Conservation (phyloP, 2,113 vertebrate genomes). For the Mandrillus leucophaeus region DNA sequence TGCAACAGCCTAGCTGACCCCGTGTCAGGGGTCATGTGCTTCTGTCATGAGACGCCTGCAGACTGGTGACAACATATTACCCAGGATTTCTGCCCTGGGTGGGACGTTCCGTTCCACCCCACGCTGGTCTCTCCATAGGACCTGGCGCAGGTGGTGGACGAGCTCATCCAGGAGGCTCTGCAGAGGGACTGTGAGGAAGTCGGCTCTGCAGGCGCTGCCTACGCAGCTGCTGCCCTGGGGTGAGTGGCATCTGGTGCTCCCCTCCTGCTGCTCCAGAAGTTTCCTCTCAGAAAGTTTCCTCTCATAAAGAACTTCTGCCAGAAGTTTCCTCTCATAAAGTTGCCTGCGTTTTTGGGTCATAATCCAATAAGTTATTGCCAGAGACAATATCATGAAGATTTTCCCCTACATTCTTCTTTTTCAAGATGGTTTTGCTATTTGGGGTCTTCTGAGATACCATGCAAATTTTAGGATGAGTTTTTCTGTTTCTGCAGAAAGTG, state of each 20-base stretch:
- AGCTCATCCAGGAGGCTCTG: slow-evolving; percentile 89
- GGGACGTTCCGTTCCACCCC: accelerated
- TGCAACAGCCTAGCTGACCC: not conserved
- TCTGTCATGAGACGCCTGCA: not conserved
- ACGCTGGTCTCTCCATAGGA: slow-evolving; percentile 83
- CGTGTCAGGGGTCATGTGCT: accelerated
- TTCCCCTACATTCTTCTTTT: not conserved
- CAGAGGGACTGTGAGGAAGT: slow-evolving; percentile 85
- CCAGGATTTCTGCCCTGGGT: not conserved
- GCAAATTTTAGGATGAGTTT: not conserved
- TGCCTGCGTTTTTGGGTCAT: not conserved
- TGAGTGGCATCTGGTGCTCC: slow-evolving; percentile 70
- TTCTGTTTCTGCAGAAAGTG: not conserved
- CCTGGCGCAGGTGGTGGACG: slow-evolving; percentile 84
- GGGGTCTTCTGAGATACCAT: not conserved
- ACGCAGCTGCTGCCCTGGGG: slow-evolving; percentile 85
- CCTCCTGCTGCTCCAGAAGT: not conserved
- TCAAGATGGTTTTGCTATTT: not conserved
- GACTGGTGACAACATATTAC: not conserved
- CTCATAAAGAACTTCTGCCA: not conserved
- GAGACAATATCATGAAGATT: not conserved
- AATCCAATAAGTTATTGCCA: not conserved
- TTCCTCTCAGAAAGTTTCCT: accelerated
- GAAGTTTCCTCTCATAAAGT: not conserved
- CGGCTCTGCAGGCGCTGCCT: slow-evolving; percentile 81